phyloP scores from a whole-genome alignment of 2,797 vertebrate genomes.

The Takifugu rubripes region DNA sequence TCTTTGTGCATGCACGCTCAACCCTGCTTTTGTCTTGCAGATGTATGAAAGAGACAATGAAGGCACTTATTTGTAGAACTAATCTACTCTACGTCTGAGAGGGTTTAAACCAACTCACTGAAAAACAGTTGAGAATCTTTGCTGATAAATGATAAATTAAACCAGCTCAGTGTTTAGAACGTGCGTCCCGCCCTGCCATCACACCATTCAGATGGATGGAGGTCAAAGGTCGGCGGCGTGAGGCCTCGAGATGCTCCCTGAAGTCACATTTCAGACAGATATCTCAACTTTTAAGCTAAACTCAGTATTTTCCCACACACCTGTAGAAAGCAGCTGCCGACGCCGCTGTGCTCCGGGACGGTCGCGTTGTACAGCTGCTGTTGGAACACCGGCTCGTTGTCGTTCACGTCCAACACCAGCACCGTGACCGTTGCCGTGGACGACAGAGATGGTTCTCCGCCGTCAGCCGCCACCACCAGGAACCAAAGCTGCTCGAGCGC shows the following conservation, averaged over 20 bases:
- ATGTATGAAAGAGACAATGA: slow-evolving; percentile 9
- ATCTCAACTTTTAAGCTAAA: too few species aligned
- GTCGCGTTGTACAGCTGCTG: slow-evolving; percentile 82
- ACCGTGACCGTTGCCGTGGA: slow-evolving; percentile 80
- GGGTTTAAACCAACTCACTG: neutral
- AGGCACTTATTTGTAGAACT: neutral
- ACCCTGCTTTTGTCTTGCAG: slow-evolving; percentile 45
- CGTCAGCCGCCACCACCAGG: slow-evolving; percentile 81
- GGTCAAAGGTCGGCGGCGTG: too few species aligned
- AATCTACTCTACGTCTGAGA: neutral
- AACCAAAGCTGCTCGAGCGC: slow-evolving; percentile 72
- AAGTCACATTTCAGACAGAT: too few species aligned
- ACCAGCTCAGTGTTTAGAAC: too few species aligned
- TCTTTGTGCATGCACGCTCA: slow-evolving; percentile 61
- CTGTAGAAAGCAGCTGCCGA: slow-evolving; percentile 84
- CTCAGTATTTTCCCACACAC: slow-evolving; percentile 62
- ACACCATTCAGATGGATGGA: too few species aligned
- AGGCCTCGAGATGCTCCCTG: too few species aligned
- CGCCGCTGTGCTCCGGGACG: slow-evolving; percentile 77
- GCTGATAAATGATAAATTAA: too few species aligned
- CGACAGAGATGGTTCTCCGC: slow-evolving; percentile 77
- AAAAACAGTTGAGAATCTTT: too few species aligned
- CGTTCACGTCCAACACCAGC: slow-evolving; percentile 83
- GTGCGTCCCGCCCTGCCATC: too few species aligned
- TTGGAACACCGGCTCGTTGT: slow-evolving; percentile 87